phyloP scores from a whole-genome alignment of 2,797 vertebrate genomes.

The Hafferia zeledoni region DNA sequence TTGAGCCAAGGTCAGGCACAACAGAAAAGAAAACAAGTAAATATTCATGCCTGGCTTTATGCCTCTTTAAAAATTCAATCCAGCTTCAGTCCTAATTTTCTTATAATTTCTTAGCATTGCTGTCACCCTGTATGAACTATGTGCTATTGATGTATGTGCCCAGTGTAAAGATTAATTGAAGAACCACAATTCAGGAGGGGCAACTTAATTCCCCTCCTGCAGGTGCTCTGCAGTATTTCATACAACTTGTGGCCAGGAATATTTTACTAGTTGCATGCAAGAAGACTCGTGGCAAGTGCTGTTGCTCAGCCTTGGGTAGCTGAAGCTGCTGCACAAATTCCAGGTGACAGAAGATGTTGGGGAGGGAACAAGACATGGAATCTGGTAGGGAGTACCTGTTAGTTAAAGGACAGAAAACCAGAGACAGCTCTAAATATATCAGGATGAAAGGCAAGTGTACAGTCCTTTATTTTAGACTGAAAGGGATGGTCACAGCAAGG shows the following conservation, averaged over 20 bases:
- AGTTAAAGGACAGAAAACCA: not conserved
- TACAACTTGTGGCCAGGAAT: not conserved
- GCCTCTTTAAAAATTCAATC: not conserved
- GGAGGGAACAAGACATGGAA: not conserved
- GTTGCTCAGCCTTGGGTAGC: not conserved
- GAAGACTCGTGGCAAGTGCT: not conserved
- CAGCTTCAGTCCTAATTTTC: not conserved
- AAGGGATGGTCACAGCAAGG: not conserved
- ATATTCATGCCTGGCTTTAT: not conserved
- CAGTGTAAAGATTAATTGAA: constrained; percentile 28
- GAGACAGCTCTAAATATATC: not conserved
- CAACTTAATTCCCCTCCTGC: not conserved
- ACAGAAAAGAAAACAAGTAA: not conserved
- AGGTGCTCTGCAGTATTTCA: constrained; percentile 25
- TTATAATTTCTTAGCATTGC: not conserved
- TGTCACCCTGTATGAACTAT: not conserved
- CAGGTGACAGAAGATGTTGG: not conserved
- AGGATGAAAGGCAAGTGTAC: not conserved
- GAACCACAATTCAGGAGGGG: not conserved
- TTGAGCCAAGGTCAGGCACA: not conserved
- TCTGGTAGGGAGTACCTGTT: not conserved
- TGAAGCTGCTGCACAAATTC: not conserved
- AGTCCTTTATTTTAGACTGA: not conserved
- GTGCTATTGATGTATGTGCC: not conserved
- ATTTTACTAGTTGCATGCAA: not conserved